Conservation (phyloP, 2,113 vertebrate species). For the Gymnocephalus cernua region DNA sequence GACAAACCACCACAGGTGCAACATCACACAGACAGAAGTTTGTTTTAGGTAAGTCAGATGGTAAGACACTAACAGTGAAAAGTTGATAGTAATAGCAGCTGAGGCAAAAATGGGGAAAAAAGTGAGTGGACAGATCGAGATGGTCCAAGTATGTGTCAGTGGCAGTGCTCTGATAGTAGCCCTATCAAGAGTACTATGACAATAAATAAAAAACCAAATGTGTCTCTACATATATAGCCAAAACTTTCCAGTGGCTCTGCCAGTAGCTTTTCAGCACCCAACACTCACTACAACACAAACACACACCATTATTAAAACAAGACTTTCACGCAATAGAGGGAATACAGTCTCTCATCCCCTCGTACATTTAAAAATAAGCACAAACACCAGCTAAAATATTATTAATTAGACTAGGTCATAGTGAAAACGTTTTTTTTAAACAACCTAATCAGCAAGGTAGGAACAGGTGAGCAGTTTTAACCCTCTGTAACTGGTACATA, state of each 20-base stretch:
- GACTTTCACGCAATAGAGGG: constrained; percentile 24
- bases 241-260: constrained; percentile 72
- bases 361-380: neutral
- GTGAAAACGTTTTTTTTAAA: constrained; percentile 1
- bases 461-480: neutral
- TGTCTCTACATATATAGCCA: constrained; percentile 53
- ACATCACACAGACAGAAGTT: constrained; percentile 23
- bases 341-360: neutral
- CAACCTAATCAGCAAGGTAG: constrained; percentile 7
- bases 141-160: constrained; percentile 36
- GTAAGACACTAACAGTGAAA: constrained; percentile 32
- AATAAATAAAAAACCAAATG: constrained; percentile 70
- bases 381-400: constrained; percentile 26
- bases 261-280: constrained; percentile 59
- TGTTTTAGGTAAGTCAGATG: neutral
- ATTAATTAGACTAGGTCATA: constrained; percentile 19
- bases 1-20: constrained; percentile 50
- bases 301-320: constrained; percentile 43
- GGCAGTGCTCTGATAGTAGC: constrained; percentile 46
- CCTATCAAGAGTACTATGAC: constrained; percentile 26
- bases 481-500: neutral
- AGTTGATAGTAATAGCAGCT: constrained; percentile 17
- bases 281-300: constrained; percentile 38
- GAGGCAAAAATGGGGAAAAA: neutral
- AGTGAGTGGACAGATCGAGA: constrained; percentile 18